Percentiles rank a stretch among this genome's conserved stretches.
phyloP scores from a whole-genome alignment of 2,888 invertebrate species.

The Oligia latruncula region DNA sequence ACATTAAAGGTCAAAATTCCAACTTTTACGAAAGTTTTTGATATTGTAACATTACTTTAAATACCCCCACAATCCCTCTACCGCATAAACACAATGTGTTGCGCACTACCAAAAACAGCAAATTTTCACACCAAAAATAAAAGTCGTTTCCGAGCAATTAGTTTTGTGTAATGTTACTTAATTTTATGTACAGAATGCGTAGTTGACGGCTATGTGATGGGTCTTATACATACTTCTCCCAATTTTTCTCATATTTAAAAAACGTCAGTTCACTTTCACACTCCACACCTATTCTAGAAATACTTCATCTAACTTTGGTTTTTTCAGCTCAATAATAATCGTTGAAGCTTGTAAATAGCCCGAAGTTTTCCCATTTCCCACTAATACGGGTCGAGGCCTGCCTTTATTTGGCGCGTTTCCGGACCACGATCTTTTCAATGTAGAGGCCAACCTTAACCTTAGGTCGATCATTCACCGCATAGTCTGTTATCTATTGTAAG shows the following conservation, averaged over 20 bases:
- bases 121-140: no score
- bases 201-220: background rate
- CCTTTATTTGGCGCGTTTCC: constrained; percentile 71
- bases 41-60: background rate
- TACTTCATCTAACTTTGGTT: constrained; percentile 33
- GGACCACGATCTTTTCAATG: constrained; percentile 69
- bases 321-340: constrained; percentile 64
- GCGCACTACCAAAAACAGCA: no score
- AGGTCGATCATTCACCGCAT: constrained; percentile 33
- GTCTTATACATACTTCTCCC: background rate
- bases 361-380: constrained; percentile 62
- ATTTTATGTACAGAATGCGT: background rate
- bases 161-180: background rate
- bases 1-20: background rate
- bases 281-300: background rate
- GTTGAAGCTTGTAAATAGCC: constrained; percentile 64
- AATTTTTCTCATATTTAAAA: constrained; percentile 2
- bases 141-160: no score
- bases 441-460: constrained; percentile 57
- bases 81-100: background rate
- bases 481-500: constrained; percentile 31
- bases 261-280: constrained; percentile 2
- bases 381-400: constrained; percentile 65
- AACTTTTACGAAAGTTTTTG: background rate
- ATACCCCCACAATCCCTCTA: background rate